Base-by-base conservation (phyloP, 1,140 invertebrate species). In the Leptinotarsa texana region DNA sequence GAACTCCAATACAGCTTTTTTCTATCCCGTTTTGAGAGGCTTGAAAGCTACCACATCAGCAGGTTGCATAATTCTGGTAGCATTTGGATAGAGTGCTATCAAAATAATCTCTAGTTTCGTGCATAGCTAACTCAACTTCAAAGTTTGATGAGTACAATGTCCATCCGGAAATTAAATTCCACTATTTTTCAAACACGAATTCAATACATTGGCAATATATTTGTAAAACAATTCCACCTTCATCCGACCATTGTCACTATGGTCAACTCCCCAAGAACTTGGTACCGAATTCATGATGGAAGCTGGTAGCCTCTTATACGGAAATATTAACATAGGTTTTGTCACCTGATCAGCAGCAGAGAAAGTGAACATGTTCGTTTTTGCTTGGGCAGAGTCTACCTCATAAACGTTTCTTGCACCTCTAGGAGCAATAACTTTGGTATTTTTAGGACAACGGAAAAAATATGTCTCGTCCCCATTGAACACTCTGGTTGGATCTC, bases 391-490 rank as follows among this genome's bases (percentile, higher is more conserved):
- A n/a, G n/a, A n/a, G n/a, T n/a, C n/a, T 42, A 85, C 73, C 73
- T 82, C 77, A 73, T 85, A 85, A 15, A 82, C 81, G 24, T 84
- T 78, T 79, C 78, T 82, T 15, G 80, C 74, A 18, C 81, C 81
- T 51, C 17, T 4, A 51, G 49, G 49, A 4, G 49, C 4, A 69
- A 42, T 33, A 47, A n/a, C 47, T 5, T 69, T 47, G 17, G 27
- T 18, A 24, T 47, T 18, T 81, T 83, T 82, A 27, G 81, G 82
- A 49, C 79, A 80, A n/a, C 85, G 24, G 15, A 77, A 63, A 76
- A 86, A 82, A 71, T 77, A 80, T 49, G 80, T 85, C 76, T 87
- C 85, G 73, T 85, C 82, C 11, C 80, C 79, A 74, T 86, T 86
- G 61, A 83, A 82, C 17, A 85, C 81, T 47, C 80, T 72, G 21